Evolutionary conservation across 2,113 vertebrate genomes (phyloP).

Genomic region (Choloepus hoffmanni): DNA sequence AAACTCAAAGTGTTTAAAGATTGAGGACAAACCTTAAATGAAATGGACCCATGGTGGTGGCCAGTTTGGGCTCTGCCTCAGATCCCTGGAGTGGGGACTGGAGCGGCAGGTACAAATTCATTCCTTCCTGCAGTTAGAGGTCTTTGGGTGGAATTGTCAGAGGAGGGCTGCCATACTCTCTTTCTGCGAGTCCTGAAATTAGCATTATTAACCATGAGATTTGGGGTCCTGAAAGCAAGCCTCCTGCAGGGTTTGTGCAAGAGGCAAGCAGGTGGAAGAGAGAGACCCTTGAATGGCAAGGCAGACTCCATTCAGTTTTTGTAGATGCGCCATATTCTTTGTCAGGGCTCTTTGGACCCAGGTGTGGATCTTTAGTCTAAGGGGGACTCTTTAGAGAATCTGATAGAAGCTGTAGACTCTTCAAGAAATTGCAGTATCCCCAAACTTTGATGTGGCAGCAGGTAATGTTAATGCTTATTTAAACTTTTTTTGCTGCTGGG

Average conservation of each 20-base stretch:
- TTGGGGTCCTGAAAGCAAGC: not conserved
- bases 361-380: not conserved
- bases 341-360: not conserved
- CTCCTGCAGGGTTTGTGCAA: not conserved
- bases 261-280: not conserved
- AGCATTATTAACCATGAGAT: not conserved
- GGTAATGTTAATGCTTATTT: not conserved
- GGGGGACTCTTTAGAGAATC: not conserved
- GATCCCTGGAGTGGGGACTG: not conserved
- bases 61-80: not conserved
- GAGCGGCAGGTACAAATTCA: not conserved
- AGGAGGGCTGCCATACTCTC: not conserved
- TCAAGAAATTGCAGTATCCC: not conserved
- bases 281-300: not conserved
- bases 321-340: not conserved
- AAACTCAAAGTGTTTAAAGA: not conserved
- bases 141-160: not conserved
- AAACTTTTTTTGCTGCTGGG: not conserved
- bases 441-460: not conserved
- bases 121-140: not conserved
- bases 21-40: not conserved
- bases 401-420: not conserved
- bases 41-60: not conserved
- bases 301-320: not conserved
- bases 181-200: not conserved